Evolutionary conservation across 2,797 vertebrate species (phyloP).

Genomic region (Diplodus puntazzo): DNA sequence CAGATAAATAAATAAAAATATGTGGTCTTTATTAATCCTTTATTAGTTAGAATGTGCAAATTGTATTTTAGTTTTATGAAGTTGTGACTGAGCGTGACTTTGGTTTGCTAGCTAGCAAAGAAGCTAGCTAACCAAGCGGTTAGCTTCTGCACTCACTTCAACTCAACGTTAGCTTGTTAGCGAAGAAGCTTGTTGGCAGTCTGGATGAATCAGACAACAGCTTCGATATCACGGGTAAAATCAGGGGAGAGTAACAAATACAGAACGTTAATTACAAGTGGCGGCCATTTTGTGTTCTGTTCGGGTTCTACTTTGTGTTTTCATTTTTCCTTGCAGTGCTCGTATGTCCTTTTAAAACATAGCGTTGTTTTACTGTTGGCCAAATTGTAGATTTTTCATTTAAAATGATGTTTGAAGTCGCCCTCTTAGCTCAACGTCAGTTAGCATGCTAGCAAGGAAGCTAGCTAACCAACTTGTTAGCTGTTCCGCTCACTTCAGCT

Average conservation of each 20-base stretch:
- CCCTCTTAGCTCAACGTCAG: background rate
- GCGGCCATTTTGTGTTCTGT: background rate
- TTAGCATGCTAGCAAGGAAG: background rate
- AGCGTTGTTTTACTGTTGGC: no score
- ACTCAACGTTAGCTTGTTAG: conserved; percentile 7
- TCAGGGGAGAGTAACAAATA: conserved; percentile 13
- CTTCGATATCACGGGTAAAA: conserved; percentile 11
- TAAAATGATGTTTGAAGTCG: background rate
- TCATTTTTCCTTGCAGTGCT: background rate
- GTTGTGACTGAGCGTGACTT: background rate
- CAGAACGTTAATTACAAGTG: background rate
- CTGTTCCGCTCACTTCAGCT: background rate
- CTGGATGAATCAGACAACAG: background rate
- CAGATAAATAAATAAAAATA: background rate
- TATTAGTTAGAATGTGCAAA: conserved; percentile 39
- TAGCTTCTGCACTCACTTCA: background rate
- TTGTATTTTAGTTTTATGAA: conserved; percentile 11
- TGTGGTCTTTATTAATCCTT: conserved; percentile 11
- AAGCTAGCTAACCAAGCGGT: background rate
- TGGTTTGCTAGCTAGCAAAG: no score
- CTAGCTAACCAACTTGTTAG: background rate
- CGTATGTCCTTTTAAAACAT: no score
- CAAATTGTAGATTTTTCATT: no score
- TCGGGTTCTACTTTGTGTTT: background rate
- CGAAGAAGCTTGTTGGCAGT: background rate